Percentiles rank a stretch among this genome's conserved stretches.
Conservation (phyloP, 2,113 vertebrate genomes). For the Actenoides lindsayi region DNA sequence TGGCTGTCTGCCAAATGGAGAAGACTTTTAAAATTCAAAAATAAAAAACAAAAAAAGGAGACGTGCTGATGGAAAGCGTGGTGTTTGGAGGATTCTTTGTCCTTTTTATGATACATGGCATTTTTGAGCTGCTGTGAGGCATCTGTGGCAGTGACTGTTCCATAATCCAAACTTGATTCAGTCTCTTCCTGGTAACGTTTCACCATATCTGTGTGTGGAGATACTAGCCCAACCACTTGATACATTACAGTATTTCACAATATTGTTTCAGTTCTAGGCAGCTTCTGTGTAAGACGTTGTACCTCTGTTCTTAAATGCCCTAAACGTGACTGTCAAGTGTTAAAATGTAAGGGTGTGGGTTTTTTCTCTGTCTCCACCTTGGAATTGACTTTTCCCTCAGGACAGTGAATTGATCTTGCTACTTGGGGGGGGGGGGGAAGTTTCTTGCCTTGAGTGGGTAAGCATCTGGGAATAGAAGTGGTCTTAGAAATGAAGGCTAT, state of each 20-base stretch:
- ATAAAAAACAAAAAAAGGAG: background rate
- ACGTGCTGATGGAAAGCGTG: background rate
- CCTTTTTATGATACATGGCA: background rate
- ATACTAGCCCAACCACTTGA: background rate
- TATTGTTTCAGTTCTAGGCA: background rate
- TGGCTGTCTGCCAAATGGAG: background rate
- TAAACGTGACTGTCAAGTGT: background rate
- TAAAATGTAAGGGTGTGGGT: background rate
- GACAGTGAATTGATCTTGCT: background rate
- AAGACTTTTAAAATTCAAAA: background rate
- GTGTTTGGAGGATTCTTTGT: background rate
- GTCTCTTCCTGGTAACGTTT: background rate
- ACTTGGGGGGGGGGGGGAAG: background rate
- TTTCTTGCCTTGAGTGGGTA: background rate
- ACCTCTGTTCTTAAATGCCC: background rate
- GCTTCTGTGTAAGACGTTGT: fast-evolving
- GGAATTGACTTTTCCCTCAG: background rate
- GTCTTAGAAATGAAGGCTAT: background rate
- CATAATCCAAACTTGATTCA: background rate
- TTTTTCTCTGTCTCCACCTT: background rate
- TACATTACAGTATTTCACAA: fast-evolving
- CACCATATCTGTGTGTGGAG: background rate
- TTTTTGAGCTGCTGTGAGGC: background rate
- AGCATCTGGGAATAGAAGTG: background rate
- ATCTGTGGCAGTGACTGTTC: background rate